phyloP scores from a whole-genome alignment of 2,797 vertebrate genomes.

The Tapera naevia region DNA sequence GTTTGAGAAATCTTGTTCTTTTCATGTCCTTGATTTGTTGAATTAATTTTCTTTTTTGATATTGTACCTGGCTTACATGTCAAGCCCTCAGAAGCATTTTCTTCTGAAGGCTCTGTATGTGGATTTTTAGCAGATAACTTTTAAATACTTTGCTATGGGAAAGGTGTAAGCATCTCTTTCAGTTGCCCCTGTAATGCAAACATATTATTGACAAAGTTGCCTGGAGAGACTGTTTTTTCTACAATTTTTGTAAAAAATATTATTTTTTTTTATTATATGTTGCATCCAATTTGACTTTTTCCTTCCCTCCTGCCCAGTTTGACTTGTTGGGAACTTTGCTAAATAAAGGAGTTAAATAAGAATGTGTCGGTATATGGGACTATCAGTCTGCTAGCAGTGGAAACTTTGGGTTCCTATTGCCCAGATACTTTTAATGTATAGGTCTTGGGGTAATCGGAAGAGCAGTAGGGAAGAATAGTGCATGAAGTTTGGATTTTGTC shows the following conservation, averaged over 20 bases:
- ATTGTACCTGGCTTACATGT: background rate
- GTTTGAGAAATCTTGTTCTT: background rate
- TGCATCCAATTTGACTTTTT: background rate
- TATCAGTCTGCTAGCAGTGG: background rate
- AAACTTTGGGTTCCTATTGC: background rate
- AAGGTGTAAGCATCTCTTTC: background rate
- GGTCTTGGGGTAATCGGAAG: background rate
- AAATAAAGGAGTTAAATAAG: background rate
- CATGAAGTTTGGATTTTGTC: background rate
- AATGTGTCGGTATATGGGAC: background rate
- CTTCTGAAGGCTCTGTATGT: background rate
- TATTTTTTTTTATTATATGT: background rate
- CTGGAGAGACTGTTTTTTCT: background rate
- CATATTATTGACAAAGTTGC: background rate
- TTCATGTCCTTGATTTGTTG: background rate
- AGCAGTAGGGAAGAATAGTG: background rate
- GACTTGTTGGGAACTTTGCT: background rate
- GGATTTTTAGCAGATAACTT: background rate
- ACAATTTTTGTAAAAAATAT: background rate
- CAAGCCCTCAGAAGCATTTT: background rate
- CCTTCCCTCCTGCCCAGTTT: background rate
- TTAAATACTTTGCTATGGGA: background rate
- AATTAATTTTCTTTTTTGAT: background rate
- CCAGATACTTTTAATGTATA: background rate
- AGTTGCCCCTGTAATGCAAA: background rate